A percentile compares a stretch with the other conserved stretches of the same genome.
phyloP scores from a whole-genome alignment of 2,888 invertebrate species.

The Osmoderma eremita region DNA sequence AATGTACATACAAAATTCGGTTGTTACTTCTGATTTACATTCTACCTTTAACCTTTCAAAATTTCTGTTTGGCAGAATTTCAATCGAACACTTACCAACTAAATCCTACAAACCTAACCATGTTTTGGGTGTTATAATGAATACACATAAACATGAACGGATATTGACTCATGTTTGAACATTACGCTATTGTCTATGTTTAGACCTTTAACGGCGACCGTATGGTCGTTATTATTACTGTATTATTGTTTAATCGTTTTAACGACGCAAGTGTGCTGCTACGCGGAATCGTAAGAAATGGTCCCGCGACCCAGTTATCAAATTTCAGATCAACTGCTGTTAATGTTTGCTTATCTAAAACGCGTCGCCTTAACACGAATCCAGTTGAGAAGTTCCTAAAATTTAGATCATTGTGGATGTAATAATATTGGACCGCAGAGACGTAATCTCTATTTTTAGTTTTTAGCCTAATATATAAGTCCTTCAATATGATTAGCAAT shows the following conservation, averaged over 20 bases:
- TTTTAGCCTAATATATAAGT: no score
- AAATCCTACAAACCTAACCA: conserved; percentile 8
- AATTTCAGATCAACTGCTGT: conserved; percentile 9
- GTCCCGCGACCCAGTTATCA: conserved; percentile 1
- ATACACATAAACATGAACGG: conserved; percentile 5
- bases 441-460: no score
- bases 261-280: background rate
- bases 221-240: background rate
- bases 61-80: background rate
- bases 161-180: conserved; percentile 21
- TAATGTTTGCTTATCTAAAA: background rate
- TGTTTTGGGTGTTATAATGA: background rate
- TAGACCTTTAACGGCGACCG: background rate
- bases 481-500: no score
- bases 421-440: no score
- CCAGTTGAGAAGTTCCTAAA: no score
- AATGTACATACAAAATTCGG: background rate
- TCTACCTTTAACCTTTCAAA: background rate
- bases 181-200: conserved; percentile 22
- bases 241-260: background rate
- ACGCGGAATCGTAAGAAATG: background rate
- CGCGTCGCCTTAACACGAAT: background rate
- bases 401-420: no score
- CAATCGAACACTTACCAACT: background rate
- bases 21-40: no score